These are phyloP conservation scores for Galeopsomyia nigrocyanea DNA, from an alignment of 2,888 invertebrate genomes.

Conservation along the genomic window DNA sequence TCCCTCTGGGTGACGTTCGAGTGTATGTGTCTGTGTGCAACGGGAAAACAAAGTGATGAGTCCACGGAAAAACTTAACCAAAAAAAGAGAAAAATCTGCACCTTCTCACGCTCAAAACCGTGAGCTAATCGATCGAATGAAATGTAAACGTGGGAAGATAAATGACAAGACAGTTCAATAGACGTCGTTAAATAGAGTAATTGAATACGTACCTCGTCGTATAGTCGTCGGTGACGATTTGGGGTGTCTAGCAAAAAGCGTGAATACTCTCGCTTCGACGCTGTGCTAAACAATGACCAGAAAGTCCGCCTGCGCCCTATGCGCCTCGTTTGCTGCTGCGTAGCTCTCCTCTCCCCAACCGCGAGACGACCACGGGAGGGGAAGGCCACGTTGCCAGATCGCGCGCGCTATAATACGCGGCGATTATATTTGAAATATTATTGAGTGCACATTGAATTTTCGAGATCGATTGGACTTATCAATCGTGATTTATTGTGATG, in stretches of 20 bases:
- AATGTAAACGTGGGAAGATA: too few species aligned
- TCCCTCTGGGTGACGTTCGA: neutral
- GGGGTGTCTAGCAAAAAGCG: slow-evolving; percentile 61
- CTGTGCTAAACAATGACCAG: slow-evolving; percentile 62
- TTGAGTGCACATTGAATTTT: slow-evolving; percentile 11
- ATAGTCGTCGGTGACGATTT: neutral
- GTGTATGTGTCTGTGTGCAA: too few species aligned
- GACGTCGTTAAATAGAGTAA: neutral
- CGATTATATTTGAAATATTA: slow-evolving; percentile 9
- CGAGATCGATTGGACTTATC: neutral
- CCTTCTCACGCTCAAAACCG: too few species aligned
- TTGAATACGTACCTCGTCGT: slow-evolving; percentile 47
- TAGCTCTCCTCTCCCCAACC: neutral
- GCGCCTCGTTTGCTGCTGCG: slow-evolving; percentile 9
- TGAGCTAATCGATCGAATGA: too few species aligned
- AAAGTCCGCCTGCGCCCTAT: neutral
- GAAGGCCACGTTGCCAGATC: slow-evolving; percentile 27
- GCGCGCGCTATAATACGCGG: neutral
- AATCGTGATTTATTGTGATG: neutral
- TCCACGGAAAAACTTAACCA: too few species aligned
- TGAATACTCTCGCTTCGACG: slow-evolving; percentile 69
- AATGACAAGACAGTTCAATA: too few species aligned
- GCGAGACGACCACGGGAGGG: too few species aligned
- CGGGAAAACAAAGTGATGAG: too few species aligned
- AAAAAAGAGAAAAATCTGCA: too few species aligned